Evolutionary conservation across 2,888 invertebrate species (phyloP).

Genomic region (Eustalomyia histrio): DNA sequence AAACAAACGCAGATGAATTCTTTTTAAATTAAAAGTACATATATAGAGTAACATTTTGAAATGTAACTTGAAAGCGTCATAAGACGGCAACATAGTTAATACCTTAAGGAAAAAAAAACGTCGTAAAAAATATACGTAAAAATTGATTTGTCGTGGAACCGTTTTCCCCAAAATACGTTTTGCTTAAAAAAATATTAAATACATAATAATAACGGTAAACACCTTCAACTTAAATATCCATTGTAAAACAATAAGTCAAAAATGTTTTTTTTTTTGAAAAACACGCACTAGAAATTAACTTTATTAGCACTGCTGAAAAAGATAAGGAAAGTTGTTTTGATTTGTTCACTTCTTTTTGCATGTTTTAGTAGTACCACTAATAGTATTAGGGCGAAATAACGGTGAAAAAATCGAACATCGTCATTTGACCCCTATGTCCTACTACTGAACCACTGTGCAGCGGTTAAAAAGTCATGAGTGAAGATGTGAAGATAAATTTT

Average conservation of each 20-base stretch:
- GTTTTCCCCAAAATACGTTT: conserved; percentile 22
- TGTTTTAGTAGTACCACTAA: no score
- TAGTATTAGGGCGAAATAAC: no score
- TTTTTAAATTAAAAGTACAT: conserved; percentile 28
- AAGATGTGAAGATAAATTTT: no score
- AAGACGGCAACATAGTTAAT: conserved; percentile 31
- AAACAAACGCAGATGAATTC: conserved; percentile 23
- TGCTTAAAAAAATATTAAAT: conserved; percentile 16
- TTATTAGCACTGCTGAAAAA: conserved; percentile 14
- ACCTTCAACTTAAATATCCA: conserved; percentile 27
- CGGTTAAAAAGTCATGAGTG: no score
- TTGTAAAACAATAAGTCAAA: no score
- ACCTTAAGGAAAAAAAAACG: conserved; percentile 24
- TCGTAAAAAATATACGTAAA: conserved; percentile 11
- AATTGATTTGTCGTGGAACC: no score
- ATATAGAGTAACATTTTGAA: conserved; percentile 31
- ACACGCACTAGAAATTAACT: conserved; percentile 15
- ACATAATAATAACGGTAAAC: conserved; percentile 22
- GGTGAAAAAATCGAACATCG: conserved; percentile 4
- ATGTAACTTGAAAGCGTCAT: conserved; percentile 29
- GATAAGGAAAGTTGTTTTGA: conserved; percentile 10
- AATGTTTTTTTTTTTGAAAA: conserved; percentile 6
- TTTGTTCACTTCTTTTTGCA: conserved; percentile 20
- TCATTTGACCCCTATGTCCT: no score
- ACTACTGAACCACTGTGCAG: conserved; percentile 9